A percentile compares a stretch with the other conserved stretches of the same genome.
Conservation (phyloP, 2,797 vertebrate species). For the Leuciscus waleckii region DNA sequence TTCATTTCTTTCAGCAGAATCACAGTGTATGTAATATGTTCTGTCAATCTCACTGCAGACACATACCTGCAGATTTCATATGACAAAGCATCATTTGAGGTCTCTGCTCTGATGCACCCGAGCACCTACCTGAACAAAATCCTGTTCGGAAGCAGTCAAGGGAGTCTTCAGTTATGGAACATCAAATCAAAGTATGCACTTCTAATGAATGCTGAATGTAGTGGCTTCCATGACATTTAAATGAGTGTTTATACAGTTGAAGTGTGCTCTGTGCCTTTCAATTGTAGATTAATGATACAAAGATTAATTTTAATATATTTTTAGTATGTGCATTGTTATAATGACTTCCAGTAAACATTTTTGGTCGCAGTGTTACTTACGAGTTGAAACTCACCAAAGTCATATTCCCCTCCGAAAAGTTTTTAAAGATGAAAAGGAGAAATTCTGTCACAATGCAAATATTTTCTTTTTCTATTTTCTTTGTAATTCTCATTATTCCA, state of each 20-base stretch:
- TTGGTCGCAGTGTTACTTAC: background rate
- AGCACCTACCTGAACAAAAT: conserved; percentile 98
- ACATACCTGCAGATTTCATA: conserved; percentile 88
- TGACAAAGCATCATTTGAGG: conserved; percentile 84
- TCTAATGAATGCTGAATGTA: background rate
- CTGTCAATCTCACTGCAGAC: conserved; percentile 74
- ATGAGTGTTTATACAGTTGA: background rate
- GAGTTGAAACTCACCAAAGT: background rate
- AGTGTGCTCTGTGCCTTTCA: background rate
- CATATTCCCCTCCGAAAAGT: background rate
- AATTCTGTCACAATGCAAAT: background rate
- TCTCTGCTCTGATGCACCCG: conserved; percentile 91
- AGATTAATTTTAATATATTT: background rate
- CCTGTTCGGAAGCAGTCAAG: conserved; percentile 92
- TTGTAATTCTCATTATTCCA: background rate
- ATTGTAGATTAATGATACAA: background rate
- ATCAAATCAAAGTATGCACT: conserved; percentile 89
- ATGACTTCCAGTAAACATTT: background rate
- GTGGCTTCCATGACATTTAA: background rate
- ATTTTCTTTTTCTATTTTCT: background rate
- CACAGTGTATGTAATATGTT: background rate
- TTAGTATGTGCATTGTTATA: background rate
- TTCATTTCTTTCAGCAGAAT: background rate
- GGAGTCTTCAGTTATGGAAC: conserved; percentile 94
- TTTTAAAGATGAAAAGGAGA: background rate